A percentile compares a stretch with the other conserved stretches of the same genome.
phyloP scores from a whole-genome alignment of 2,113 vertebrate genomes.

The Gnathonemus longibarbis region DNA sequence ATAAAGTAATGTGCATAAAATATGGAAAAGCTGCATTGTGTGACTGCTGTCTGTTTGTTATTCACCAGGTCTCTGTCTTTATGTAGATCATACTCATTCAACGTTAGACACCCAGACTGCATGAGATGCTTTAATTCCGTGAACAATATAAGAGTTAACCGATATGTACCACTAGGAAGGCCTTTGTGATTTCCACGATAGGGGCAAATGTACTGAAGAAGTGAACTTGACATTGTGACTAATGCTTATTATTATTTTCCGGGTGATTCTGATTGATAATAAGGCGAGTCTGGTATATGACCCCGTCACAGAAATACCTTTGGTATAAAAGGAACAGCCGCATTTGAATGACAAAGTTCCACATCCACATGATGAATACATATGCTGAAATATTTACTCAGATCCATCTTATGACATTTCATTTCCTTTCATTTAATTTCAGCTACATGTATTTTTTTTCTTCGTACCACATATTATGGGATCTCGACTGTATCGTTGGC shows the following conservation, averaged over 20 bases:
- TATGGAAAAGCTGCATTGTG: not conserved
- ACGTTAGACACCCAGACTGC: not conserved
- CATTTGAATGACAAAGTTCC: constrained; percentile 5
- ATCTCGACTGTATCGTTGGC: not conserved
- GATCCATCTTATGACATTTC: not conserved
- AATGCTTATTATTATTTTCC: not conserved
- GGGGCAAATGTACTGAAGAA: not conserved
- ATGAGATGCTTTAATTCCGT: not conserved
- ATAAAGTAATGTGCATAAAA: not conserved
- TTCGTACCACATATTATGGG: not conserved
- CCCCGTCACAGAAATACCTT: not conserved
- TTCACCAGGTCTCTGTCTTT: not conserved
- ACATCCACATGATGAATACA: not conserved
- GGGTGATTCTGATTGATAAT: not conserved
- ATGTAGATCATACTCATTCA: not conserved
- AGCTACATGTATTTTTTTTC: not conserved
- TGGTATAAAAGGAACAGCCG: not conserved
- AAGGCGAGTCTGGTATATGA: not conserved
- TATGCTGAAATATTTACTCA: not conserved
- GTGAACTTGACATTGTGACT: not conserved
- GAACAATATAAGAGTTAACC: not conserved
- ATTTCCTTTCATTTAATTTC: constrained; percentile 2
- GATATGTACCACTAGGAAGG: not conserved
- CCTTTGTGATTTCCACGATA: not conserved
- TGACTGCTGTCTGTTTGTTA: not conserved